These are phyloP conservation scores for Xanthorhoe designata DNA, from an alignment of 2,888 invertebrate species.

Conservation along the genomic window DNA sequence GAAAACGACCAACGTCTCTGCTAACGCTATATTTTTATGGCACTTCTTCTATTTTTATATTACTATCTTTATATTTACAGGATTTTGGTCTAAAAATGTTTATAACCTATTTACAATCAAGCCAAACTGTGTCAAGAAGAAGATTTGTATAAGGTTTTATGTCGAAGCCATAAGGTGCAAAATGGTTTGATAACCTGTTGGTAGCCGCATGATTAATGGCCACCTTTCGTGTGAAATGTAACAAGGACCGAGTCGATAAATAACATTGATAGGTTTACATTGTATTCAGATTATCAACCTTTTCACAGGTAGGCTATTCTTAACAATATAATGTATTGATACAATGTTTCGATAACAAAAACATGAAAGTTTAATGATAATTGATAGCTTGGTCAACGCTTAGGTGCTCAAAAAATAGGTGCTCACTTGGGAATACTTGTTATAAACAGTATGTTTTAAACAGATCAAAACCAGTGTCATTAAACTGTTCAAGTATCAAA, in stretches of 20 bases:
- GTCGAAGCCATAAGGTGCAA: constrained; percentile 12
- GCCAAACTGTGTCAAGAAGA: constrained; percentile 1
- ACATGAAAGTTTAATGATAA: too few relatives aligned
- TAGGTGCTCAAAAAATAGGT: too few relatives aligned
- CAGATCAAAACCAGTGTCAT: too few relatives aligned
- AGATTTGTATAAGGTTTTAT: not conserved
- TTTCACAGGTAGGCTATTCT: not conserved
- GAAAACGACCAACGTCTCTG: too few relatives aligned
- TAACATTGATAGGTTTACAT: constrained; percentile 5
- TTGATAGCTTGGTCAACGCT: too few relatives aligned
- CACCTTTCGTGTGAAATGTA: constrained; percentile 29
- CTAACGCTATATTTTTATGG: too few relatives aligned
- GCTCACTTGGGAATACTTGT: too few relatives aligned
- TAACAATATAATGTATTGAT: not conserved
- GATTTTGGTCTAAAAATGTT: not conserved
- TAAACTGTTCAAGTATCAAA: too few relatives aligned
- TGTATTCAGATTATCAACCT: not conserved
- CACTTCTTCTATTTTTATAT: too few relatives aligned
- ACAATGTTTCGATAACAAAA: not conserved
- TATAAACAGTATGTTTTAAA: too few relatives aligned
- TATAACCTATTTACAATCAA: not conserved
- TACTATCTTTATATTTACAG: too few relatives aligned
- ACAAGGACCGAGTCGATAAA: constrained; percentile 22
- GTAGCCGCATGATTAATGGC: constrained; percentile 33
- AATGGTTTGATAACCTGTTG: constrained; percentile 6